A percentile compares a stretch with the other conserved stretches of the same genome.
These are phyloP conservation scores for Battus philenor DNA, from an alignment of 1,140 invertebrate species.

Conservation along the genomic window DNA sequence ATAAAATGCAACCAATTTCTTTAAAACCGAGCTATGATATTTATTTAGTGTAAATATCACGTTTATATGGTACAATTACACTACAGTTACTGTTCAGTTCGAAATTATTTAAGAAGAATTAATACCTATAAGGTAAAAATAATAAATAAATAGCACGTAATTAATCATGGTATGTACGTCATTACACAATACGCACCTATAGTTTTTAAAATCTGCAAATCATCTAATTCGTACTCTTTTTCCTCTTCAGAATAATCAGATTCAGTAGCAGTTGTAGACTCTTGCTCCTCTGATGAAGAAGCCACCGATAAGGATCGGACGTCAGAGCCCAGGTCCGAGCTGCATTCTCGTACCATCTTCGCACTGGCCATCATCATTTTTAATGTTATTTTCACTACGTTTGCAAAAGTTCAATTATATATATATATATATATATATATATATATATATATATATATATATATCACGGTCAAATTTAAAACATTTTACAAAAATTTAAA, in stretches of 20 bases:
- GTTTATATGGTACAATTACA: no score
- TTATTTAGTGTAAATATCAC: no score
- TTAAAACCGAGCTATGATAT: no score
- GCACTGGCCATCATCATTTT: slow-evolving; percentile 76
- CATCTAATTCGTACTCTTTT: slow-evolving; percentile 83
- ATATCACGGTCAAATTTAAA: neutral
- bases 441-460: no score
- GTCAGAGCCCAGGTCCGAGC: slow-evolving; percentile 70
- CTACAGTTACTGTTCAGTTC: no score
- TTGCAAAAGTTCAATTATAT: neutral
- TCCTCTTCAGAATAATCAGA: slow-evolving; percentile 79
- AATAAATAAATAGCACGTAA: no score
- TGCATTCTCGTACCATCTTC: slow-evolving; percentile 72
- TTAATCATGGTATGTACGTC: no score
- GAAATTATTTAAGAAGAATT: no score
- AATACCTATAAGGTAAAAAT: no score
- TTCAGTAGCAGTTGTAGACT: slow-evolving; percentile 72
- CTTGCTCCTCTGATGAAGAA: slow-evolving; percentile 69
- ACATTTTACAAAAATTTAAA: slow-evolving; percentile 1
- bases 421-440: no score
- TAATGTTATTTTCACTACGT: slow-evolving; percentile 20
- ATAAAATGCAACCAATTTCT: no score
- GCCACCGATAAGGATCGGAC: slow-evolving; percentile 66
- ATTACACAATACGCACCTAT: no score
- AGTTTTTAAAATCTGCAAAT: slow-evolving; percentile 88